phyloP scores from a whole-genome alignment of 1,140 invertebrate genomes.

The Philotrypesis tridentata region DNA sequence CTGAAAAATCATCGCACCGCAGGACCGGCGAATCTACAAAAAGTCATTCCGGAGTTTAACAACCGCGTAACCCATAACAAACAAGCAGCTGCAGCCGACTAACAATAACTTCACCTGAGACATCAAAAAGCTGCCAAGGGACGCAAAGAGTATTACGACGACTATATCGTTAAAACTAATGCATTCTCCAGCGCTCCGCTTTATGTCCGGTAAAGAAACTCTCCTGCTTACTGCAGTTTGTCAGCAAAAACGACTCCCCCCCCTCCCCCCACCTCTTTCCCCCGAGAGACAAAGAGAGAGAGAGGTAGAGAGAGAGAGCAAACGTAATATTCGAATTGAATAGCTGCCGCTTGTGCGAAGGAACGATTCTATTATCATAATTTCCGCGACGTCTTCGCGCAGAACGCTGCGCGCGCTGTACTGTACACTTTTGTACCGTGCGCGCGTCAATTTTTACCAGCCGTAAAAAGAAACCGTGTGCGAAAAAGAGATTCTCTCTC shows the following conservation, averaged over 20 bases:
- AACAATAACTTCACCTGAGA: background rate
- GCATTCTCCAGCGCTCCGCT: background rate
- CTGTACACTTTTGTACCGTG: too few relatives aligned
- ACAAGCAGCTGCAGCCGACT: background rate
- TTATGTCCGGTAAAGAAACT: constrained; percentile 1
- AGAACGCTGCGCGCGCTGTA: too few relatives aligned
- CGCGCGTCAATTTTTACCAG: too few relatives aligned
- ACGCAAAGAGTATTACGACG: background rate
- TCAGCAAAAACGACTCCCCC: background rate
- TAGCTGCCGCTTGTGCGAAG: background rate
- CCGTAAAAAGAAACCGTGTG: background rate
- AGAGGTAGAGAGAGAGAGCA: too few relatives aligned
- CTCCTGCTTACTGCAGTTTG: background rate
- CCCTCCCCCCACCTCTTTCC: too few relatives aligned
- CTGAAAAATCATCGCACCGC: too few relatives aligned
- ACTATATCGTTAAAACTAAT: constrained; percentile 28
- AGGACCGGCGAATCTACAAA: too few relatives aligned
- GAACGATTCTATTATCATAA: background rate
- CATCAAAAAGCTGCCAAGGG: background rate
- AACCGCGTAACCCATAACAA: background rate
- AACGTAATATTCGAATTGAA: background rate
- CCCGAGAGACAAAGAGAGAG: too few relatives aligned
- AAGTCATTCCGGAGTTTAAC: background rate
- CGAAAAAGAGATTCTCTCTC: background rate
- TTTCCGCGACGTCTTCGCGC: background rate